Conservation (phyloP, 35 echinoderm and acorn worm species). For the Stichopus chloronotus region DNA sequence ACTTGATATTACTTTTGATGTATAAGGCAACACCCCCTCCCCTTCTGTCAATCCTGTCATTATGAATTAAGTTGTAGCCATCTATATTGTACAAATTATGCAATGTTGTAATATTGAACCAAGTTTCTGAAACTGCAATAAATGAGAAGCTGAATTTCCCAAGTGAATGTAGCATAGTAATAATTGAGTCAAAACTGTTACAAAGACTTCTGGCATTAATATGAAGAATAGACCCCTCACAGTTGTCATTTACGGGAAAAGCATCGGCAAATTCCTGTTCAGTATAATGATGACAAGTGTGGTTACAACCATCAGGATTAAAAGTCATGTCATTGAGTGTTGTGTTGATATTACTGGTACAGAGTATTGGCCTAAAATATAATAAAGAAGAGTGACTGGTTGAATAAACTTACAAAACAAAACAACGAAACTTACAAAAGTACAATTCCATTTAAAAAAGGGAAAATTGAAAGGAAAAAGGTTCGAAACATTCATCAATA, state of each 20-base stretch:
- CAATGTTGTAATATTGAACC: neutral
- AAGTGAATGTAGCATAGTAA: neutral
- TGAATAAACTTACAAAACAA: slow-evolving; percentile 14
- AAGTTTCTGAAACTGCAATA: slow-evolving; percentile 36
- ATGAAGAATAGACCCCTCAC: neutral
- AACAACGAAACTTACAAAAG: neutral
- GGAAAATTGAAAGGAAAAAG: neutral
- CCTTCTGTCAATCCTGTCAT: slow-evolving; percentile 27
- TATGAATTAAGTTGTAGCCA: neutral
- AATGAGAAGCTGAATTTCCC: slow-evolving; percentile 32
- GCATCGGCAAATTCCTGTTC: slow-evolving; percentile 7
- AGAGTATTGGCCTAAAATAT: neutral
- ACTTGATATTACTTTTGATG: slow-evolving; percentile 4
- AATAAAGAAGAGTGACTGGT: slow-evolving; percentile 11
- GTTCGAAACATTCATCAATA: slow-evolving; percentile 9
- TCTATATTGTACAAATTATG: slow-evolving; percentile 28
- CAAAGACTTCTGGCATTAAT: neutral
- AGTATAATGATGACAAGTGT: neutral
- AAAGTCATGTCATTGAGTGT: neutral
- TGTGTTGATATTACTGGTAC: neutral
- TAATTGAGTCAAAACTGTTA: neutral
- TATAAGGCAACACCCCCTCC: neutral
- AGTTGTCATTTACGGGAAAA: neutral
- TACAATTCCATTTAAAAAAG: neutral
- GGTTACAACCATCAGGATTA: neutral